phyloP scores from a whole-genome alignment of 2,797 vertebrate genomes.

The Anguilla obscura region DNA sequence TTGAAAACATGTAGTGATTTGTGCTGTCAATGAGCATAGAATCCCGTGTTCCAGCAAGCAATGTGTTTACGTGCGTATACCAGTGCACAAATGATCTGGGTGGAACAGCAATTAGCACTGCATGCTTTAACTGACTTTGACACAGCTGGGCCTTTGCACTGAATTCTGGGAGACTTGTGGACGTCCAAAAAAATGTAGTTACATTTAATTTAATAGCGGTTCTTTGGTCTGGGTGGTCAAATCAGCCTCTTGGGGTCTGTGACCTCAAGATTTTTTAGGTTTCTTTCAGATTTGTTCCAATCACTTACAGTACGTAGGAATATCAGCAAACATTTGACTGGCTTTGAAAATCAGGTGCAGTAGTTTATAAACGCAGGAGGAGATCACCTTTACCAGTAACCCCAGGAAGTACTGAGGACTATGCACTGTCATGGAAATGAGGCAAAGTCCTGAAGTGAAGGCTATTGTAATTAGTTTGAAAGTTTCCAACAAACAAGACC shows the following conservation, averaged over 20 bases:
- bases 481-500: background rate
- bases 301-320: background rate
- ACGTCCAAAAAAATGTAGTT: background rate
- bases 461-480: background rate
- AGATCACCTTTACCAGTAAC: background rate
- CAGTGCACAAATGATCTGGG: background rate
- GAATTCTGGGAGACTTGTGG: background rate
- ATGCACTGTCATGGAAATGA: background rate
- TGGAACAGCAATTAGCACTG: background rate
- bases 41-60: slow-evolving; percentile 55
- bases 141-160: background rate
- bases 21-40: slow-evolving; percentile 56
- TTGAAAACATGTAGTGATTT: slow-evolving; percentile 55
- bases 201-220: background rate
- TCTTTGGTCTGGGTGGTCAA: background rate
- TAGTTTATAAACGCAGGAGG: background rate
- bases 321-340: background rate
- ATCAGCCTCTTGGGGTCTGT: background rate
- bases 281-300: background rate
- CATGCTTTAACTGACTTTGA: background rate
- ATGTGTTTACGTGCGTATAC: slow-evolving; percentile 45
- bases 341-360: background rate
- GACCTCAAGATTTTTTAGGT: background rate
- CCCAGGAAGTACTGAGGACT: background rate
- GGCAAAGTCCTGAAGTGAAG: background rate